Conservation (phyloP, 2,888 invertebrate genomes). For the Trichopria drosophilae region DNA sequence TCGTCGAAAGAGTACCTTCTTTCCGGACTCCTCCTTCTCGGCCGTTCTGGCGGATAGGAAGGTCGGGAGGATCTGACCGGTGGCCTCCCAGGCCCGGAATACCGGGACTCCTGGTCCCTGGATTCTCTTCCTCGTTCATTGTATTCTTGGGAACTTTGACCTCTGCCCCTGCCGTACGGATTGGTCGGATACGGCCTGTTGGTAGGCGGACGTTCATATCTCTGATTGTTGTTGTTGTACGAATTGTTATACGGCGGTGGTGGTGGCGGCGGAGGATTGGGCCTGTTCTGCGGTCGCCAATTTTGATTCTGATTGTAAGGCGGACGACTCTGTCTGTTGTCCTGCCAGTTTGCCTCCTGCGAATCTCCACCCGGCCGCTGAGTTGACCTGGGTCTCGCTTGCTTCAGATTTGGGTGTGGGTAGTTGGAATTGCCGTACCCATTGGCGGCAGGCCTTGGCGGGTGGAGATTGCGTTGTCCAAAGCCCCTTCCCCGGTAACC, state of each 20-base stretch:
- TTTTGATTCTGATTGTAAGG: background rate
- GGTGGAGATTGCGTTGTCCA: slow-evolving; percentile 41
- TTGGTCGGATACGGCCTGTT: slow-evolving; percentile 25
- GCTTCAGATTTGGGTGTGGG: slow-evolving; percentile 32
- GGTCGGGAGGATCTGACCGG: slow-evolving; percentile 9
- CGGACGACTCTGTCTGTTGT: slow-evolving; percentile 8
- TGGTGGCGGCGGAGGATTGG: background rate
- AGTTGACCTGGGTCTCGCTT: slow-evolving; percentile 25
- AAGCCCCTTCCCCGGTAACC: slow-evolving; percentile 49
- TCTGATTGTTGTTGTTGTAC: too few species aligned
- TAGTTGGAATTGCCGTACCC: slow-evolving; percentile 26
- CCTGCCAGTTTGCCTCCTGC: slow-evolving; percentile 16
- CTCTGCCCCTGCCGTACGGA: slow-evolving; percentile 27
- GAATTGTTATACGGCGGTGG: too few species aligned
- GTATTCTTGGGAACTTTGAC: background rate
- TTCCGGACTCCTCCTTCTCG: background rate
- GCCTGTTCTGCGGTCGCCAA: slow-evolving; percentile 7
- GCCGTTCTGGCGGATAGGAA: too few species aligned
- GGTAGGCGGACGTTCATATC: too few species aligned
- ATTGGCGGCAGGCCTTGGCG: slow-evolving; percentile 30
- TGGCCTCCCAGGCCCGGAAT: slow-evolving; percentile 37
- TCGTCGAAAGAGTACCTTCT: slow-evolving; percentile 8
- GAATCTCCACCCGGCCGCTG: too few species aligned
- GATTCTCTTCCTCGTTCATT: slow-evolving; percentile 27
- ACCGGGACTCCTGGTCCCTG: slow-evolving; percentile 29